A percentile compares a stretch with the other conserved stretches of the same genome.
These are phyloP conservation scores for Hydrozoanthus gracilis DNA, from an alignment of 92 coral and sea anemone genomes.

Conservation along the genomic window DNA sequence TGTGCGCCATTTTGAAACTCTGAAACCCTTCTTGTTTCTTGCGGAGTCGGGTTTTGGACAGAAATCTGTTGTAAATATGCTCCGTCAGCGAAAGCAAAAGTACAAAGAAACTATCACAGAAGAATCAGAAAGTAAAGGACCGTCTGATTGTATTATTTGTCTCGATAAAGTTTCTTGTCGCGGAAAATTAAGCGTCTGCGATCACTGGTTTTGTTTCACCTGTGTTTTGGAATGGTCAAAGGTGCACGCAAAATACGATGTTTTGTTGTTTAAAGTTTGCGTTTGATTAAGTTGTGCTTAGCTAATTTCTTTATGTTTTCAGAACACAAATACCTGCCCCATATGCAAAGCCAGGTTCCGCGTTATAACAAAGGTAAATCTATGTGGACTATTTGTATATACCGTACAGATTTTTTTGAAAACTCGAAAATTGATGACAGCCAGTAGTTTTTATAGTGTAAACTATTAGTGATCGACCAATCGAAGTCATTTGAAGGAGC, in stretches of 20 bases:
- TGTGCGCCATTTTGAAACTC: constrained; percentile 73
- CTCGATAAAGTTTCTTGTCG: constrained; percentile 91
- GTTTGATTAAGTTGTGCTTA: constrained; percentile 3
- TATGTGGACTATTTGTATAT: neutral
- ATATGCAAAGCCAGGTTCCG: constrained; percentile 97
- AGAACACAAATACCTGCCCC: constrained; percentile 99
- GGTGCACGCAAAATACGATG: constrained; percentile 53
- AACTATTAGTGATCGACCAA: too few species aligned
- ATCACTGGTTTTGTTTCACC: constrained; percentile 96
- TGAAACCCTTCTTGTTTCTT: neutral
- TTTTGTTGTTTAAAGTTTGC: neutral
- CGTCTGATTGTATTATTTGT: constrained; percentile 84
- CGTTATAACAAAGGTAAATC: constrained; percentile 91
- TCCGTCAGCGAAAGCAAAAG: constrained; percentile 59
- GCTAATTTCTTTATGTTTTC: constrained; percentile 38
- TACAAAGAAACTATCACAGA: constrained; percentile 29
- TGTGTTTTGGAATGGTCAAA: constrained; percentile 98
- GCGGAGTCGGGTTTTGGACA: constrained; percentile 31
- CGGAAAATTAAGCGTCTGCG: constrained; percentile 91
- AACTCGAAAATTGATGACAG: too few species aligned
- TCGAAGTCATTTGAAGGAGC: too few species aligned
- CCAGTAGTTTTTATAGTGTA: too few species aligned
- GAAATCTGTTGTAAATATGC: constrained; percentile 28
- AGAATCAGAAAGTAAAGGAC: constrained; percentile 42
- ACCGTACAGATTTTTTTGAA: too few species aligned